Evolutionary conservation across 2,113 vertebrate species (phyloP).

Genomic region (Macroglossus sobrinus): DNA sequence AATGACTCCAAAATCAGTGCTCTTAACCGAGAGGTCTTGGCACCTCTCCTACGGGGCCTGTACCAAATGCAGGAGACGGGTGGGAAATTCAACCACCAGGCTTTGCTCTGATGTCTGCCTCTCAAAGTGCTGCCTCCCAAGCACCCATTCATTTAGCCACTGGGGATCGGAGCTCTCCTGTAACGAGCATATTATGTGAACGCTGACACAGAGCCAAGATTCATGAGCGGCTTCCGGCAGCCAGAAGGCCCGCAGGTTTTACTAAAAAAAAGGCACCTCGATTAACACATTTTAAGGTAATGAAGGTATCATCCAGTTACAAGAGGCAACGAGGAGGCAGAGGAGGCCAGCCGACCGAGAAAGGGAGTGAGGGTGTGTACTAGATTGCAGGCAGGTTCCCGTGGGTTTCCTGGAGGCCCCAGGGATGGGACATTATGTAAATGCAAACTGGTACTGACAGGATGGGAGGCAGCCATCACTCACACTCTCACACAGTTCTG

Average conservation of each 20-base stretch:
- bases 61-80: neutral
- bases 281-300: neutral
- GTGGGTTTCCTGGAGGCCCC: neutral
- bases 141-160: neutral
- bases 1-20: neutral
- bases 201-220: neutral
- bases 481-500: neutral
- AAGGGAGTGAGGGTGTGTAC: fast-evolving
- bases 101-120: neutral
- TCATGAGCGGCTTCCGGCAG: neutral
- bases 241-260: neutral
- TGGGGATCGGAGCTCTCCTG: neutral
- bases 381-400: fast-evolving
- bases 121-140: neutral
- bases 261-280: neutral
- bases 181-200: constrained; percentile 2
- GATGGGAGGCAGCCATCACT: neutral
- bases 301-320: neutral
- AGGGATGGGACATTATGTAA: fast-evolving
- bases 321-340: neutral
- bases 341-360: neutral
- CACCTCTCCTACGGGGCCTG: neutral
- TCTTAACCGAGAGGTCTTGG: neutral
- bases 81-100: neutral
- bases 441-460: neutral